phyloP scores from a whole-genome alignment of 2,113 vertebrate genomes.

The Vulpes vulpes region DNA sequence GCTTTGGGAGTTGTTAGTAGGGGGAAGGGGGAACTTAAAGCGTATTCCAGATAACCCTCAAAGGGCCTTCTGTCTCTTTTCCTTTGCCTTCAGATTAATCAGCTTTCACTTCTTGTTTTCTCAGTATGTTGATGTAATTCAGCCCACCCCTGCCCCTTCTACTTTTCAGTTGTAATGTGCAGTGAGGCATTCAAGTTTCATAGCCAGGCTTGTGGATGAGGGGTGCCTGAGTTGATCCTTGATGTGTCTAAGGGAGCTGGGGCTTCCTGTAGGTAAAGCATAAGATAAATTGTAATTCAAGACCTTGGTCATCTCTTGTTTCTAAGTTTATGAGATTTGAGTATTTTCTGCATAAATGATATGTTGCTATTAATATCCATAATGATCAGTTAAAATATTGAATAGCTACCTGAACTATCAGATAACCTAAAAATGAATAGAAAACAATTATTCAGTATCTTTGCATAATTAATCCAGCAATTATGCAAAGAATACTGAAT shows the following conservation, averaged over 20 bases:
- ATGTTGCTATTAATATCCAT: not conserved
- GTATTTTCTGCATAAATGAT: slow-evolving; percentile 36
- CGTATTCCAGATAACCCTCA: not conserved
- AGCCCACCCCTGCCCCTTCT: not conserved
- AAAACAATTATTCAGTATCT: slow-evolving; percentile 9
- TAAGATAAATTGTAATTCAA: not conserved
- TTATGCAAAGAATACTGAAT: too few species aligned
- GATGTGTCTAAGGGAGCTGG: slow-evolving; percentile 5
- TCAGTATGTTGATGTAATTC: slow-evolving; percentile 57
- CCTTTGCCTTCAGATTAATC: slow-evolving; percentile 46
- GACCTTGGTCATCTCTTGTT: not conserved
- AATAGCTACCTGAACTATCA: slow-evolving; percentile 25
- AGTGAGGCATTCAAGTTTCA: slow-evolving; percentile 1
- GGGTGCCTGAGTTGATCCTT: not conserved
- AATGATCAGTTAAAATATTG: slow-evolving; percentile 21
- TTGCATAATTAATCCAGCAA: not conserved
- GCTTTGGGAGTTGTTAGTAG: not conserved
- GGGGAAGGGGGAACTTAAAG: not conserved
- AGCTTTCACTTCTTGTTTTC: slow-evolving; percentile 63
- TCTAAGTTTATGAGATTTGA: slow-evolving; percentile 40
- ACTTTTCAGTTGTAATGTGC: slow-evolving; percentile 11
- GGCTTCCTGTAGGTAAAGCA: not conserved
- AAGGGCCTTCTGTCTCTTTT: slow-evolving; percentile 24
- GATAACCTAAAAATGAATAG: slow-evolving; percentile 5
- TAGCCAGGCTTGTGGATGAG: not conserved